Base-by-base conservation (phyloP, 1,140 invertebrate genomes). In the Eupristina koningsbergeri region DNA sequence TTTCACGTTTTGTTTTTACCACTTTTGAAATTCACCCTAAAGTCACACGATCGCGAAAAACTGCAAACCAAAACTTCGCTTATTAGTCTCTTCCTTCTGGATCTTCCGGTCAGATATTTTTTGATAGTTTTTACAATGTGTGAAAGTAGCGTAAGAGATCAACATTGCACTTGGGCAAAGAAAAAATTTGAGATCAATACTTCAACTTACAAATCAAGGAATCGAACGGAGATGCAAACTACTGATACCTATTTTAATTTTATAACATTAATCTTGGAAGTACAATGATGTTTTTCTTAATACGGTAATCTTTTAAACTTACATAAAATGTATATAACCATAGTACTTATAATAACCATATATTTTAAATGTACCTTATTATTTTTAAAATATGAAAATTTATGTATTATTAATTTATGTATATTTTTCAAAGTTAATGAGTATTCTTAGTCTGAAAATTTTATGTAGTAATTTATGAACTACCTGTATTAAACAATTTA, bases 1-100 rank as follows among this genome's bases (percentile, higher is more conserved):
- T 34, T 17, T n/a, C 1, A 19, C 67, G 22, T 41, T 71, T 71
- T 71, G 67, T 71, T 71, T 71, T 71, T 71, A 36, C 39, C 67
- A 0, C 67, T 41, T 26, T 22, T 2, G 41, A 71, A 71, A 41
- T 39, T 67, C 19, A 41, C 13, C 11, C 19, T n/a, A 41, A 71
- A 71, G 67, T 36, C 67, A 15, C 39, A 22, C 22, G 26, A 15
- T 31, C 1, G 8, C 67, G 67, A 41, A n/a, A 71, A 71, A 41
- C 67, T 41, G 26, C 5, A 41, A 71, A 26, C 67, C 9, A 3
- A 71, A 71, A 71, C 36, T 71, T 71, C 41, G 67, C 36, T 41
- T 71, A 41, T 41, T 71, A 41, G 6, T 41, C 19, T 26, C 22
- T 41, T 41, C 39, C 36, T 26, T 71, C 67, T 2, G 41, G 41